Evolutionary conservation across 2,888 invertebrate species (phyloP), one percentile per base, ranked within the genome.

Genomic region (Cistogaster globosa): DNA sequence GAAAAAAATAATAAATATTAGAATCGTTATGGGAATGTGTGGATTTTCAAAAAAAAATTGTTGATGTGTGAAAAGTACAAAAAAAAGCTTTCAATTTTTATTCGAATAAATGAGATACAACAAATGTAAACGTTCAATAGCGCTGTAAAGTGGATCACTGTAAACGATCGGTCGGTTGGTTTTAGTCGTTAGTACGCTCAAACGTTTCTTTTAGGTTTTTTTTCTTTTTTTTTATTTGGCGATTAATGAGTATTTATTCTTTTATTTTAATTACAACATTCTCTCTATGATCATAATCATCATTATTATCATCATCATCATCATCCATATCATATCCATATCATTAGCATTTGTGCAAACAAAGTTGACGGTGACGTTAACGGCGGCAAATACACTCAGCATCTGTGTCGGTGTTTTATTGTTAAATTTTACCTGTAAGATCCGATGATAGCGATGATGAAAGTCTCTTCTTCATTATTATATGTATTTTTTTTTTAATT

Each of bases 351-450:
- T 53, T 58, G 68, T 68, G 38, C 72, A 77, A 84, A 84, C 65
- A 80, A 71, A 65, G 63, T 77, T 81, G 53, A 77, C 57, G 62
- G 65, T 60, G 80, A 65, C 84, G 83, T 74, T 68, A 75, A 75
- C 74, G 72, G 78, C 71, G 80, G 58, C 71, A 55, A 79, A 68
- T 36, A 38, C 45, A 53, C 9, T 65, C 75, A 71, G 77, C 60
- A 76, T 84, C 55, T 69, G 80, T 75, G 81, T 77, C 86, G 84
- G 80, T 84, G 72, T 83, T 78, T 75, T 45, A 62, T 60, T 84
- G 69, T 74, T 74, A 74, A 82, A 63, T 85, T 42, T 42, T 85
- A 85, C 85, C 85, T 85, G 81, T 78, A 75, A 75, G 78, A 85
- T 82, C 69, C 63, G 60, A 38, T 60, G 81, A 82, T 85, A 82